Evolutionary conservation across 2,113 vertebrate genomes (phyloP), one percentile per base, ranked within the genome.

Genomic region (Heterotilapia buettikoferi): DNA sequence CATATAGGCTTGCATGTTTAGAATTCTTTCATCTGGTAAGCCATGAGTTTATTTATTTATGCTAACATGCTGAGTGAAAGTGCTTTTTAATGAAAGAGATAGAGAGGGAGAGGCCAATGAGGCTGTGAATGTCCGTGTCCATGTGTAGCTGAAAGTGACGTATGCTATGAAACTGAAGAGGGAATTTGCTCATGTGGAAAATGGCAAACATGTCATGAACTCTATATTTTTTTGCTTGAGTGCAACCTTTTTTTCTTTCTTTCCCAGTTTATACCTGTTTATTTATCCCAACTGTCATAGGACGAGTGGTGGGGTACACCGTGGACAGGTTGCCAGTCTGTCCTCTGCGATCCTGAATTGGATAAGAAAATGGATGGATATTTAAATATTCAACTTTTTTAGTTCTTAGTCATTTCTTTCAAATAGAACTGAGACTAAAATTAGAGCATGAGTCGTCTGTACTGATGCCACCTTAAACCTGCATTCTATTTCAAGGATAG

Each of bases 1-100:
- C n/a, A 82, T 71, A 21, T 86, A 68, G 68, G 36, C 85, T 24
- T 61, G 14, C 68, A 21, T 45, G 26, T 57, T 66, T 79, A 19
- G 40, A 73, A 89, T 63, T 71, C 14, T 68, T 78, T 89, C 50
- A 80, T 82, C 84, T 76, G 19, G 26, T 19, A 26, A 82, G 59
- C 50, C 61, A 83, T 90, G 83, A 84, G 92, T 95, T 90, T 91
- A 91, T 93, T 88, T 89, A 92, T 92, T 93, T 80, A 94, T 94
- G 90, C 88, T 80, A 90, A 92, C 83, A 16, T 89, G 86, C 84
- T 90, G 88, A 87, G 88, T 82, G 47, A 82, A 80, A 92, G 53
- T 71, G 79, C 61, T 93, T 92, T 94, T 92, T 91, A 93, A 91
- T 94, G 88, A 92, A 61, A 43, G 87, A 12, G 89, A 36, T 80